Conservation (phyloP, 2,113 vertebrate species). For the Engraulis encrasicolus region DNA sequence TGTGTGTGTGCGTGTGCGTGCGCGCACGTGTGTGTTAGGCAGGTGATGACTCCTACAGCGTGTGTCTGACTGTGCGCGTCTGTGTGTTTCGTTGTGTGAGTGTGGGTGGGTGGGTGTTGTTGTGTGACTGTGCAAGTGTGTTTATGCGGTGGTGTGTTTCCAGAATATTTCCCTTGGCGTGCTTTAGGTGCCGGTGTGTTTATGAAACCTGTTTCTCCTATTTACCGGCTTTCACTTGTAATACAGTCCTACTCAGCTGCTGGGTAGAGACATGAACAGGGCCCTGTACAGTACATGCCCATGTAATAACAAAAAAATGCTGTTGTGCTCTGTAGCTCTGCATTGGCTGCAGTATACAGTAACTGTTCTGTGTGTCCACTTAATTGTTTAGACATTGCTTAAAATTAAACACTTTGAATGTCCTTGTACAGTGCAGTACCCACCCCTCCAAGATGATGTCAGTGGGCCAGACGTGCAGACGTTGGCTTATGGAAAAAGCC, state of each 20-base stretch:
- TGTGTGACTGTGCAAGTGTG: too few relatives aligned
- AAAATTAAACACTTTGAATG: not conserved
- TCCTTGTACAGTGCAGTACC: too few relatives aligned
- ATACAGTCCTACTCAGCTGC: not conserved
- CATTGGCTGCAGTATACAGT: not conserved
- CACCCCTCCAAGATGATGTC: slow-evolving; percentile 5
- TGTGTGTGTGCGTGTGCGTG: too few relatives aligned
- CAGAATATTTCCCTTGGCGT: not conserved
- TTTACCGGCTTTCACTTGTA: not conserved
- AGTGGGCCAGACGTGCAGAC: not conserved
- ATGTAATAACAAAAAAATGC: not conserved
- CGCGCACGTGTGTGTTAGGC: too few relatives aligned
- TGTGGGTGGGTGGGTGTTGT: too few relatives aligned
- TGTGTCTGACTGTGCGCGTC: too few relatives aligned
- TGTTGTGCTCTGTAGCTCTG: not conserved
- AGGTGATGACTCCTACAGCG: too few relatives aligned
- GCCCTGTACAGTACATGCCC: not conserved
- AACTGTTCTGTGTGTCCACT: not conserved
- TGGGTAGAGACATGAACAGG: not conserved
- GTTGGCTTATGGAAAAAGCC: not conserved
- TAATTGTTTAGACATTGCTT: not conserved
- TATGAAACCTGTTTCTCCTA: not conserved
- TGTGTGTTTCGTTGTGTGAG: too few relatives aligned
- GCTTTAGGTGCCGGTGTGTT: not conserved
- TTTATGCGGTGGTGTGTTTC: too few relatives aligned